Percentiles rank a stretch among this genome's conserved stretches.
These are phyloP conservation scores for Apomyelois bistriatella DNA, from an alignment of 2,888 invertebrate genomes.

Conservation along the genomic window DNA sequence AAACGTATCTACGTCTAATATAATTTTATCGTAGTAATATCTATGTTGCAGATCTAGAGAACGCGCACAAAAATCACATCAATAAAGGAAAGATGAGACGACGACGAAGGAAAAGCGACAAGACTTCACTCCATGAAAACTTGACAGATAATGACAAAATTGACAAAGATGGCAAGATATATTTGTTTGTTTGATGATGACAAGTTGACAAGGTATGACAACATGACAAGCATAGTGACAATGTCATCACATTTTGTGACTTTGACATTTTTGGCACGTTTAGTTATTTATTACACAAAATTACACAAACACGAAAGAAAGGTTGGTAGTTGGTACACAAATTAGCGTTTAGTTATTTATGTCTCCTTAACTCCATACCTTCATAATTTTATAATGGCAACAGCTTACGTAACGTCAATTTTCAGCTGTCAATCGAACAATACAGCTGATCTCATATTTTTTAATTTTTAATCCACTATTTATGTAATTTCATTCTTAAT, in stretches of 20 bases:
- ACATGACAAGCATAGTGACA: too few relatives aligned
- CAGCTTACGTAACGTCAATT: conserved; percentile 24
- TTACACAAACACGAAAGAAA: too few relatives aligned
- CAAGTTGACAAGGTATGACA: too few relatives aligned
- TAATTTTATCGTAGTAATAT: neutral
- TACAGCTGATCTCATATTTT: conserved; percentile 44
- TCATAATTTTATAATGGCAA: conserved; percentile 19
- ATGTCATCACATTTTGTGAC: too few relatives aligned
- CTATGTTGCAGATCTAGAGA: conserved; percentile 1
- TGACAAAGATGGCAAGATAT: conserved; percentile 20
- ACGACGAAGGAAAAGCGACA: conserved; percentile 30
- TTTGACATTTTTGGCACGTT: too few relatives aligned
- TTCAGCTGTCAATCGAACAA: conserved; percentile 24
- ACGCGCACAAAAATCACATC: conserved; percentile 41
- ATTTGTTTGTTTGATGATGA: neutral
- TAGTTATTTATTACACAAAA: neutral
- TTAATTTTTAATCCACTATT: conserved; percentile 37
- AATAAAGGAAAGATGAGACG: conserved; percentile 20
- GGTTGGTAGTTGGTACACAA: too few relatives aligned
- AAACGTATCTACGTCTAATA: neutral
- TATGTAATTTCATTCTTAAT: conserved; percentile 51
- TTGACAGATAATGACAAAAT: conserved; percentile 19
- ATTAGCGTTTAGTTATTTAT: too few relatives aligned
- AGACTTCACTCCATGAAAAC: conserved; percentile 14
- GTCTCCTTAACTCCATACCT: neutral